These are phyloP conservation scores for Hycleus phaleratus DNA, from an alignment of 1,140 invertebrate species.

Conservation along the genomic window DNA sequence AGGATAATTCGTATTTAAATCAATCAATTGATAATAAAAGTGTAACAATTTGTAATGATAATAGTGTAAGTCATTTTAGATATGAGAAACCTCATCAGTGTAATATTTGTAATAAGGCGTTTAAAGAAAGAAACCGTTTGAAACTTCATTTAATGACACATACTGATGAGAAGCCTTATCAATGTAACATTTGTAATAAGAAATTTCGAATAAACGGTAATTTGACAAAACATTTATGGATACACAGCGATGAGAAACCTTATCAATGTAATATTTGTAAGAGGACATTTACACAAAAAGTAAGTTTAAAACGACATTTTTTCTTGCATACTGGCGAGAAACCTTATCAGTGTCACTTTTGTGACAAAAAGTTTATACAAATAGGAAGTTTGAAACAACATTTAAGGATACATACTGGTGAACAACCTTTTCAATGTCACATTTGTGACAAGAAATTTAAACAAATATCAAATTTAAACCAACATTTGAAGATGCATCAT, in stretches of 20 bases:
- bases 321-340: neutral
- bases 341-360: slow-evolving; percentile 17
- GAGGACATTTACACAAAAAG: neutral
- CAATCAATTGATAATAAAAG: no score
- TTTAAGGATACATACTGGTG: neutral
- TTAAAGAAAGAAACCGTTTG: no score
- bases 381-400: no score
- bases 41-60: no score
- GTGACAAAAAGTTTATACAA: neutral
- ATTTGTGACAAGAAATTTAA: neutral
- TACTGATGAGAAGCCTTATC: neutral
- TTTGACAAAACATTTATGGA: no score
- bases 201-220: neutral
- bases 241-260: neutral
- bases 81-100: no score
- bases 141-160: no score
- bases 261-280: slow-evolving; percentile 16
- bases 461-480: no score
- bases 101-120: neutral
- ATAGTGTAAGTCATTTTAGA: no score
- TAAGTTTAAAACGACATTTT: neutral
- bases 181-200: slow-evolving; percentile 3
- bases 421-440: slow-evolving; percentile 17
- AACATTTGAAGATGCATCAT: no score
- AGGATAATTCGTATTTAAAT: no score